Percentiles rank a stretch among this genome's conserved stretches.
phyloP scores from a whole-genome alignment of 2,888 invertebrate genomes.

The Leucozona laternaria region DNA sequence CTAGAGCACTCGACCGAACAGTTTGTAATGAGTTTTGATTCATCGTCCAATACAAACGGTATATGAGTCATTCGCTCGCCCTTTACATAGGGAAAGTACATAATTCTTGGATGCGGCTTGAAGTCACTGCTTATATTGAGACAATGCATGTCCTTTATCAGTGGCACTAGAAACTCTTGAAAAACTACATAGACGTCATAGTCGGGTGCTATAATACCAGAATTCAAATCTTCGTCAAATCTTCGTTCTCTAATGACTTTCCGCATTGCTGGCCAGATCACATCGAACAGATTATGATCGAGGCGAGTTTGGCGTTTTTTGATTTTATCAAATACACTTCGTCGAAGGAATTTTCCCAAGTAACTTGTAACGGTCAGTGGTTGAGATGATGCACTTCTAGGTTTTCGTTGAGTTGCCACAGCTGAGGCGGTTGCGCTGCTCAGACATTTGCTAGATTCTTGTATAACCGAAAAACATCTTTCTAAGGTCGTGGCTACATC shows the following conservation, averaged over 20 bases:
- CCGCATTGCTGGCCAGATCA: slow-evolving; percentile 95
- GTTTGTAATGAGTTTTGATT: slow-evolving; percentile 89
- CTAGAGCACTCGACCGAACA: slow-evolving; percentile 91
- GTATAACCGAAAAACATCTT: slow-evolving; percentile 89
- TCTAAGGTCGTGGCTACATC: slow-evolving; percentile 90
- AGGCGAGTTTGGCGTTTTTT: slow-evolving; percentile 91
- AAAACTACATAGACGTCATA: slow-evolving; percentile 94
- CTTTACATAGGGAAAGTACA: slow-evolving; percentile 83
- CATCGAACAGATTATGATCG: slow-evolving; percentile 94
- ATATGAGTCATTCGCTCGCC: slow-evolving; percentile 80
- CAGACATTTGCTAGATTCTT: slow-evolving; percentile 84
- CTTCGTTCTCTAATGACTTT: slow-evolving; percentile 87
- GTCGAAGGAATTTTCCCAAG: slow-evolving; percentile 90
- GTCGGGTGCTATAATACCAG: slow-evolving; percentile 93
- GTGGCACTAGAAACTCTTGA: slow-evolving; percentile 91
- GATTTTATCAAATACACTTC: slow-evolving; percentile 89
- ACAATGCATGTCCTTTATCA: slow-evolving; percentile 92
- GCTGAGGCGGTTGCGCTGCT: slow-evolving; percentile 80
- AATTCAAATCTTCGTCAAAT: slow-evolving; percentile 89
- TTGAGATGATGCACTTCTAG: slow-evolving; percentile 86
- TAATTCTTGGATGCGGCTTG: slow-evolving; percentile 87
- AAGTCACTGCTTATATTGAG: slow-evolving; percentile 88
- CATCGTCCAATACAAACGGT: slow-evolving; percentile 88
- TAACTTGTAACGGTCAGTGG: slow-evolving; percentile 85
- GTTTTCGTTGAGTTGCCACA: slow-evolving; percentile 79